A percentile compares a stretch with the other conserved stretches of the same genome.
Conservation (phyloP, 2,113 vertebrate genomes). For the Protobothrops mucrosquamatus region DNA sequence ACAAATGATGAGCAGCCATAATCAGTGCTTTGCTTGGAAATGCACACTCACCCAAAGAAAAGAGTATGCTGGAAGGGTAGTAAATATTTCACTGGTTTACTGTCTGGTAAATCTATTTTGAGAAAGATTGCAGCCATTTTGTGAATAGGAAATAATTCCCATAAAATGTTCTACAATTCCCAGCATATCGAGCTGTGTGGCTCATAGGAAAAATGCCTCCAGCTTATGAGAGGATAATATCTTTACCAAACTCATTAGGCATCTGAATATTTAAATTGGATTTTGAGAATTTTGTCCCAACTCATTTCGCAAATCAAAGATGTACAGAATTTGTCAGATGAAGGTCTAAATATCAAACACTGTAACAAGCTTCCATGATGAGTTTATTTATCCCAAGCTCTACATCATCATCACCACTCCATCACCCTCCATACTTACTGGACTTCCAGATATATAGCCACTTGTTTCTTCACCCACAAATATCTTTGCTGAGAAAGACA, state of each 20-base stretch:
- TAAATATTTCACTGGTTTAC: neutral
- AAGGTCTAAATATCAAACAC: neutral
- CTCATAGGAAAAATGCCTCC: neutral
- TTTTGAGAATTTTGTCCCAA: neutral
- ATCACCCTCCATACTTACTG: neutral
- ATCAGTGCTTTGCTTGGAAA: neutral
- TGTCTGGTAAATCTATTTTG: neutral
- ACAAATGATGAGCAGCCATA: neutral
- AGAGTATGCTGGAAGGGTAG: neutral
- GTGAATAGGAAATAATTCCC: neutral
- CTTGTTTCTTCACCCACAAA: neutral
- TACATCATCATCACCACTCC: neutral
- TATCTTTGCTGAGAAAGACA: neutral
- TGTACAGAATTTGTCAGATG: neutral
- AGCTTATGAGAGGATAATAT: neutral
- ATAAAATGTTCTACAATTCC: neutral
- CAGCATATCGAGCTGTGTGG: neutral
- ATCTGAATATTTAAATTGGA: neutral
- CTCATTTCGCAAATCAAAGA: neutral
- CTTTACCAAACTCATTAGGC: neutral
- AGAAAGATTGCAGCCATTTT: neutral
- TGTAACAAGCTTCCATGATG: neutral
- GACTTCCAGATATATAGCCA: neutral
- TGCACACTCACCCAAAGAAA: neutral
- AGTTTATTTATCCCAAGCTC: slow-evolving; percentile 2